These are phyloP conservation scores for Zoanthus gigantus DNA, from an alignment of 92 coral and sea anemone genomes.

Conservation along the genomic window DNA sequence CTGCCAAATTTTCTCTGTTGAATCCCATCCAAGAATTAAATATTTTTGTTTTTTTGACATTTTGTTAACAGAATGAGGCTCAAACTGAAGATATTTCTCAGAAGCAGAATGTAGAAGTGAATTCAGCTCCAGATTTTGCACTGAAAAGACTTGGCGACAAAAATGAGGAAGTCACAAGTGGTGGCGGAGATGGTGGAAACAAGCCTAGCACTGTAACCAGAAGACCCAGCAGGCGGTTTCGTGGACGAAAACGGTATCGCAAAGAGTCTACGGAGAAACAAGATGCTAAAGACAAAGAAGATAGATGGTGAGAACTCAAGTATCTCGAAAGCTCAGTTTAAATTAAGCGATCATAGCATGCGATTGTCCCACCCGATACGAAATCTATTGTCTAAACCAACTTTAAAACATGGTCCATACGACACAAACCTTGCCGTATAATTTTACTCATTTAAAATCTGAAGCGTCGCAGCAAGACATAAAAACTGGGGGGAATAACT, in stretches of 20 bases:
- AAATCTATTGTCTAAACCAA: not conserved
- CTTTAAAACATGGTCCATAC: no score
- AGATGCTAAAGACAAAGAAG: constrained; percentile 23
- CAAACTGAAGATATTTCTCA: not conserved
- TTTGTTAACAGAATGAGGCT: not conserved
- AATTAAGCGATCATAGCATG: not conserved
- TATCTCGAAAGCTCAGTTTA: not conserved
- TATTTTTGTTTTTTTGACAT: not conserved
- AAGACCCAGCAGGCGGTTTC: constrained; percentile 24
- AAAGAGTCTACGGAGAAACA: constrained; percentile 18
- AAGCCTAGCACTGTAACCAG: not conserved
- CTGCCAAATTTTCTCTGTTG: no score
- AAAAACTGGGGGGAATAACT: no score
- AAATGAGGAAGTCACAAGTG: not conserved
- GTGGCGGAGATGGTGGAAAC: not conserved
- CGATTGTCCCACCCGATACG: not conserved
- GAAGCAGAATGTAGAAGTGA: constrained; percentile 3
- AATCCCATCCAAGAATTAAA: not conserved
- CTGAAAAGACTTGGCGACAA: constrained; percentile 9
- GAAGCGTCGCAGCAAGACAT: no score
- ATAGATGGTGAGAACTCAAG: constrained; percentile 15
- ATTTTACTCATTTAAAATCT: no score
- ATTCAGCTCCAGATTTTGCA: not conserved
- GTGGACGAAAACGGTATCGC: constrained; percentile 34
- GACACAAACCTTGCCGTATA: no score